These are phyloP conservation scores for Cantharis rufa DNA, from an alignment of 2,888 invertebrate species.

Conservation along the genomic window DNA sequence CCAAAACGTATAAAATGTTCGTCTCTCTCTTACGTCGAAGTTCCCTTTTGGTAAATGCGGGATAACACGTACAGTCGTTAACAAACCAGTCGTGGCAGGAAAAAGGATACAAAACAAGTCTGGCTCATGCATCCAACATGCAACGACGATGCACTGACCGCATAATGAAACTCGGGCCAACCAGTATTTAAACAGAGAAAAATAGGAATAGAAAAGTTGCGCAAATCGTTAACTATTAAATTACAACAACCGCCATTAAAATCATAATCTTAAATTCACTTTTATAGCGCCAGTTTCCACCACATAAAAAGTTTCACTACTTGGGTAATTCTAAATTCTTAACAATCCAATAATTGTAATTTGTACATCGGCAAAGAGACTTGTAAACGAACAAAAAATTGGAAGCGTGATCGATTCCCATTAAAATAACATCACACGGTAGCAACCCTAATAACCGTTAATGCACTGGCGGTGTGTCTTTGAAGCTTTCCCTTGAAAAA, in stretches of 20 bases:
- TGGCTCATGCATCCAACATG: slow-evolving; percentile 33
- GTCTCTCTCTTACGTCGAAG: slow-evolving; percentile 23
- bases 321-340: not conserved
- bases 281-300: not conserved
- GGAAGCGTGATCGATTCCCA: not conserved
- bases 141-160: slow-evolving; percentile 50
- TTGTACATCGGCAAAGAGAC: not conserved
- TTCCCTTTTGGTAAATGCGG: slow-evolving; percentile 20
- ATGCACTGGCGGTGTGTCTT: not conserved
- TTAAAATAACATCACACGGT: not conserved
- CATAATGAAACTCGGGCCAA: slow-evolving; percentile 49
- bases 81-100: slow-evolving; percentile 32
- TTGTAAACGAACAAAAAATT: not conserved
- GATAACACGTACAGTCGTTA: slow-evolving; percentile 29
- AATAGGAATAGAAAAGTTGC: not conserved
- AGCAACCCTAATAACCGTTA: not conserved
- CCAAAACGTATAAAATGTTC: slow-evolving; percentile 13
- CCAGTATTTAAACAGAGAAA: slow-evolving; percentile 57
- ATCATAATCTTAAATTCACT: not conserved
- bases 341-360: not conserved
- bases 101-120: slow-evolving; percentile 37
- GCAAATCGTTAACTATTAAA: not conserved
- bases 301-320: not conserved
- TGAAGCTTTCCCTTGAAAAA: not conserved
- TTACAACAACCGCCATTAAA: not conserved